Percentiles rank a stretch among this genome's conserved stretches.
These are phyloP conservation scores for Antheraea mylitta DNA, from an alignment of 1,140 invertebrate species.

Conservation along the genomic window DNA sequence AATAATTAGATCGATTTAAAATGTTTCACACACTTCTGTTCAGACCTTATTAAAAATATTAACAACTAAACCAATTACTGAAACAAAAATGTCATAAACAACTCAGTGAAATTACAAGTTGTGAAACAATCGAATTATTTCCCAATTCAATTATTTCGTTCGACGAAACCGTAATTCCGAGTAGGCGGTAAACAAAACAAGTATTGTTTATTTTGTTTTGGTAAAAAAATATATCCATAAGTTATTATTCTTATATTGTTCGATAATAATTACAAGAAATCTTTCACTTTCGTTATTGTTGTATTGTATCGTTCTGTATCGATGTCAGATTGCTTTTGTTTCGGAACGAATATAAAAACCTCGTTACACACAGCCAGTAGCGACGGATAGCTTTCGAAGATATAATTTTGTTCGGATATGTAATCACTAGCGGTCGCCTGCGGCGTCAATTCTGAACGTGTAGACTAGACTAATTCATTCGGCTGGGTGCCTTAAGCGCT, in stretches of 20 bases:
- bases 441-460: no score
- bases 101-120: no score
- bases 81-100: no score
- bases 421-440: no score
- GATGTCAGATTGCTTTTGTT: constrained; percentile 15
- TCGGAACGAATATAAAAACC: constrained; percentile 8
- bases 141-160: not conserved
- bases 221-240: not conserved
- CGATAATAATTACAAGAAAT: constrained; percentile 21
- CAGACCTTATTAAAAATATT: no score
- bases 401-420: no score
- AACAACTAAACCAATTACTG: no score
- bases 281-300: constrained; percentile 17
- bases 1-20: no score
- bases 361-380: not conserved
- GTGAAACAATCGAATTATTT: not conserved
- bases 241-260: constrained; percentile 7
- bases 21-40: no score
- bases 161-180: not conserved
- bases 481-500: no score
- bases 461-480: no score
- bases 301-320: constrained; percentile 12
- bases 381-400: not conserved
- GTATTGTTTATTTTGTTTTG: not conserved
- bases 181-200: not conserved